Evolutionary conservation across 2,797 vertebrate species (phyloP), one percentile per base, ranked within the genome.

Genomic region (Lacerta agilis): DNA sequence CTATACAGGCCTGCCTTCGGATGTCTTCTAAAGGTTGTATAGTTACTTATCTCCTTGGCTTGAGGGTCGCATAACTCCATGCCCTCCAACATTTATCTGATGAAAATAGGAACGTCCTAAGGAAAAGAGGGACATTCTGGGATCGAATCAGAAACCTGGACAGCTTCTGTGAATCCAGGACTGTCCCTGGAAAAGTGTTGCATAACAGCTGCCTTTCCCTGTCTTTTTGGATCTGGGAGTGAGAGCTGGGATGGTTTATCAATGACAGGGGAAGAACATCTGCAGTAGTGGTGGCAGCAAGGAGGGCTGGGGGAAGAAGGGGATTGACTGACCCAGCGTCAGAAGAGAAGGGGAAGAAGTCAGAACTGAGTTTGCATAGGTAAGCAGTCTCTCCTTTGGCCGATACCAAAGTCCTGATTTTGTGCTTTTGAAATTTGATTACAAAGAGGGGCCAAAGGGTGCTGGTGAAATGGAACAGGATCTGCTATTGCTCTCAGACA

Each of bases 401-500:
- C 43, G 27, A 58, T 84, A 2, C 20, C 45, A 83, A 41, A 41
- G 78, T 17, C 27, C 9, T 8, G 36, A 88, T 81, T 18, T 11
- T 79, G 13, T 6, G 0, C 0, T 0, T 91, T 92, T 36, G 29
- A 86, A 89, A 58, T 83, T 86, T 99, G 98, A 97, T 95, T 98
- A 97, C 93, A 97, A 96, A 64, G 95, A 89, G 61, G 97, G 95
- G 6, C 83, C 76, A 10, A 82, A 75, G 0, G 96, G 94, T 15
- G 8, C 49, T 0, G 95, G 94, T 0, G 97, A 97, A 72, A 90
- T 41, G 0, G 96, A 98, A 88, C 96, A 96, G 4, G 93, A 92
- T 78, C 94, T 96, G 79, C 94, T 97, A 84, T 92, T 96, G 8
- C 97, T 97, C 94, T 96, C 97, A 0, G 97, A 97, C 79, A 67